These are phyloP conservation scores for Bubo blakistoni DNA, from an alignment of 2,113 vertebrate species.

Conservation along the genomic window DNA sequence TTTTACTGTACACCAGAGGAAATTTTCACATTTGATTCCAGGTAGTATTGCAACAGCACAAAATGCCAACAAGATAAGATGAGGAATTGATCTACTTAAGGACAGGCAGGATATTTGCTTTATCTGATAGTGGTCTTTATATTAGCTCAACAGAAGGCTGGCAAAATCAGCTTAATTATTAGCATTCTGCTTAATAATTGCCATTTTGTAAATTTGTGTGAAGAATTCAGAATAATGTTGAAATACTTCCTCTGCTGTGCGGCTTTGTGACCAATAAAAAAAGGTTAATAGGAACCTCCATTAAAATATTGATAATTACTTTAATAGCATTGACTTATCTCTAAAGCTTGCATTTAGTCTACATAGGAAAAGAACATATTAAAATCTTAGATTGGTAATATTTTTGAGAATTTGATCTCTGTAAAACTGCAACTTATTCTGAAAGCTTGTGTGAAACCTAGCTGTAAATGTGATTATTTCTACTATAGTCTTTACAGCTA, in stretches of 20 bases:
- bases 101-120: background rate
- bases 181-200: background rate
- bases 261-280: background rate
- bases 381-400: background rate
- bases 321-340: background rate
- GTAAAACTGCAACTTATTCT: background rate
- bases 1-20: background rate
- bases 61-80: conserved; percentile 5
- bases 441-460: background rate
- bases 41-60: background rate
- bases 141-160: background rate
- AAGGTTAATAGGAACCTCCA: background rate
- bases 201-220: background rate
- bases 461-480: background rate
- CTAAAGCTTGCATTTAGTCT: background rate
- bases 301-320: background rate
- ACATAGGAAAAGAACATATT: background rate
- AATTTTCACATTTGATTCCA: background rate
- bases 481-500: background rate
- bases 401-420: background rate
- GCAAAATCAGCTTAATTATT: background rate
- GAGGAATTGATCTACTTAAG: background rate
- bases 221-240: background rate
- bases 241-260: background rate
- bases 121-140: background rate